These are phyloP conservation scores for Orgyia antiqua DNA, from an alignment of 2,888 invertebrate species.

Conservation along the genomic window DNA sequence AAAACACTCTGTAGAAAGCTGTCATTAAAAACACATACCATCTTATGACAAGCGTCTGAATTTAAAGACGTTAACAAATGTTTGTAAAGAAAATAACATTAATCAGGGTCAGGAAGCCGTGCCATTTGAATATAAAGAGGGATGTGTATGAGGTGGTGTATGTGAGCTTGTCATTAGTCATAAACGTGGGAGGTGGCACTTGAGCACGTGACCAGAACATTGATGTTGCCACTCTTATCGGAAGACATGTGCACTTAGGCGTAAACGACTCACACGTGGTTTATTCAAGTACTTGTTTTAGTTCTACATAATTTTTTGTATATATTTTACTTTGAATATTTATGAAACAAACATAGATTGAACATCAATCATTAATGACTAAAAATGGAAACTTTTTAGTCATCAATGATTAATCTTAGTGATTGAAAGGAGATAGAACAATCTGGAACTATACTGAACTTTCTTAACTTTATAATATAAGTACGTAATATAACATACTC, in stretches of 20 bases:
- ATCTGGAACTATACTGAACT: too few species aligned
- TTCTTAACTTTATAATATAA: too few species aligned
- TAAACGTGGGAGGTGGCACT: slow-evolving; percentile 53
- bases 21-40: slow-evolving; percentile 15
- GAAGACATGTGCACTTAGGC: slow-evolving; percentile 45
- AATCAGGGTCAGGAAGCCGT: slow-evolving; percentile 70
- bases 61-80: slow-evolving; percentile 59
- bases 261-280: slow-evolving; percentile 30
- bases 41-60: slow-evolving; percentile 37
- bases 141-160: slow-evolving; percentile 51
- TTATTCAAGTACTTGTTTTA: slow-evolving; percentile 8
- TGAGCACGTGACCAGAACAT: slow-evolving; percentile 55
- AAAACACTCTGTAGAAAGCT: too few species aligned
- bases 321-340: too few species aligned
- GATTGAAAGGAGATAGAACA: too few species aligned
- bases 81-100: slow-evolving; percentile 68
- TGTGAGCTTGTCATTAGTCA: slow-evolving; percentile 76
- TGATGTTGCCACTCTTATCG: slow-evolving; percentile 43
- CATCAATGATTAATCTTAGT: too few species aligned
- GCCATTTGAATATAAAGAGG: slow-evolving; percentile 75
- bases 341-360: too few species aligned
- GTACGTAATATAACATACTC: too few species aligned
- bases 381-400: too few species aligned
- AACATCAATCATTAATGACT: too few species aligned
- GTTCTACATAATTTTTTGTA: too few species aligned